A percentile compares a stretch with the other conserved stretches of the same genome.
Conservation (phyloP, 1,140 invertebrate genomes). For the Drosophila athabasca region DNA sequence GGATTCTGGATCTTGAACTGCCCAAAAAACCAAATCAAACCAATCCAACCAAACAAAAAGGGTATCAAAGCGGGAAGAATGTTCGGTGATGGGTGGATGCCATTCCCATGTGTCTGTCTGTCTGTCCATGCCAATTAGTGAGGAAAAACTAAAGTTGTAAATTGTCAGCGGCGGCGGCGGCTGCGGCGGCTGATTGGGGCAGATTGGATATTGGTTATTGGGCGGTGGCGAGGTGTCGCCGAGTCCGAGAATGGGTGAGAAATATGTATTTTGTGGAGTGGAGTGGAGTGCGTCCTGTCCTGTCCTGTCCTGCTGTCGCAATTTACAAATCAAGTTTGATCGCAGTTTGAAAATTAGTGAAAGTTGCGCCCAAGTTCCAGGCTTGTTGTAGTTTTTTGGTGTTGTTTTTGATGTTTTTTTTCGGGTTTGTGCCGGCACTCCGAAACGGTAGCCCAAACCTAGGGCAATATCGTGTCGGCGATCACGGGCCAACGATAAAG, state of each 20-base stretch:
- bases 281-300: conserved; percentile 48
- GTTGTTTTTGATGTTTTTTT: conserved; percentile 4
- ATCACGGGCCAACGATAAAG: conserved; percentile 60
- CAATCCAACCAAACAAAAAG: not conserved
- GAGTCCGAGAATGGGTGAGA: conserved; percentile 47
- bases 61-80: conserved; percentile 39
- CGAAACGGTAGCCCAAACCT: conserved; percentile 71
- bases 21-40: too few relatives aligned
- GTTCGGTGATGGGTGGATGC: not conserved
- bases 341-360: conserved; percentile 68
- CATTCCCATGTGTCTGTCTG: conserved; percentile 28
- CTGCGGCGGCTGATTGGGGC: conserved; percentile 36
- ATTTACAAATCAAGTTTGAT: conserved; percentile 68
- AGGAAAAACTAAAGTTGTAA: conserved; percentile 42
- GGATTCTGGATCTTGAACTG: too few relatives aligned
- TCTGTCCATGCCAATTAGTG: conserved; percentile 39
- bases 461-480: conserved; percentile 79
- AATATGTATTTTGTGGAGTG: conserved; percentile 63
- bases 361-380: conserved; percentile 65
- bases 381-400: conserved; percentile 33
- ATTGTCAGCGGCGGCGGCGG: conserved; percentile 39
- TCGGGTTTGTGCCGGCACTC: conserved; percentile 6
- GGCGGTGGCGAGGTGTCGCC: too few relatives aligned
- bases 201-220: conserved; percentile 34
- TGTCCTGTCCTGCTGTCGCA: conserved; percentile 65